Base-by-base conservation (phyloP, 2,888 invertebrate species). In the Lasioglossum vierecki region DNA sequence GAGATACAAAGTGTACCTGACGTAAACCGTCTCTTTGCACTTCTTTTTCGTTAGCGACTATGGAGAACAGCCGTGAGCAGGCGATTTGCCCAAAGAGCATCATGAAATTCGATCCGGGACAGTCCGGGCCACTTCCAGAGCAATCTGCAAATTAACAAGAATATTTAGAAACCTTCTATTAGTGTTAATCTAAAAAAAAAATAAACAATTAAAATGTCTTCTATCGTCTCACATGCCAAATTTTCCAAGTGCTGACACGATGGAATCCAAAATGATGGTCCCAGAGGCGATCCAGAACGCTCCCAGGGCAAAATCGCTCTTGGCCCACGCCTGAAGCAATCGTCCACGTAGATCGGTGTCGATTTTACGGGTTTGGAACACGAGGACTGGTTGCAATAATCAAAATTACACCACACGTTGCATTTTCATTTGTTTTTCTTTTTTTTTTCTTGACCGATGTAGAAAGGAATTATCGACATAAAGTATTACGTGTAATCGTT, bases 1-100 rank as follows among this genome's bases (percentile, higher is more conserved):
- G 1, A 91, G 93, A 79, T 94, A 93, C 83, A 93, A 93, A 75
- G 93, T 93, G 79, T 90, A 90, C 46, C 79, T 90, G 75, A 90
- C 89, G 77, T 90, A 88, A 86, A 66, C 15, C n/a, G 18, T 39
- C 18, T 35, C 18, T 1, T 18, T 18, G 9, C 22, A 66, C 30
- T 4, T 9, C 8, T 22, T 11, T 39, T 4, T 39, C 22, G 11
- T 35, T 57, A 1, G n/a, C 2, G 11, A n/a, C 22, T 15, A 15
- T 30, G 26, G 15, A 4, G 15, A 15, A 35, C 30, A 8, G 63
- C 2, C 15, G 18, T 4, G 5, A 30, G 30, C 63, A 8, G 18
- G 8, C 30, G 63, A 63, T 30, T 15, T 63, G 26, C 2, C 4
- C n/a, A 0, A 5, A 0, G 8, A 30, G 15, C 15, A 15, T 30